These are phyloP conservation scores for Kryptolebias marmoratus DNA, from an alignment of 2,113 vertebrate genomes.

Conservation along the genomic window DNA sequence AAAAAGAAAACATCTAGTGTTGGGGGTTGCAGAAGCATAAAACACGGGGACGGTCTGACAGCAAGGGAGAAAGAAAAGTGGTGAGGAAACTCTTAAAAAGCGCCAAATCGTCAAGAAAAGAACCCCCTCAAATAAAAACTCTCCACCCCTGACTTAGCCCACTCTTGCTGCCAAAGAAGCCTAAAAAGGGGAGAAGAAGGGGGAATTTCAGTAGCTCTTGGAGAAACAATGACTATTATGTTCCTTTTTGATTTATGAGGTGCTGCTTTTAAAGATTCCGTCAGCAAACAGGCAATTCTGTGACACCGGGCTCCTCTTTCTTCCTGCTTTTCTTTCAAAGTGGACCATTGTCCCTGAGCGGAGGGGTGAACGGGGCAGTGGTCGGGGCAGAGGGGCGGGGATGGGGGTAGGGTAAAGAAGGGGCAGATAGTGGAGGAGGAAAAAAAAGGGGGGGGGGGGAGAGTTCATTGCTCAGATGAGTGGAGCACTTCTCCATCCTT, in stretches of 20 bases:
- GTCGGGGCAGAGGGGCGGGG: conserved; percentile 60
- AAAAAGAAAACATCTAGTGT: conserved; percentile 41
- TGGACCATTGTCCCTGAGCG: conserved; percentile 73
- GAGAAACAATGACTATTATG: conserved; percentile 82
- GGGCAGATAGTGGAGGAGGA: conserved; percentile 30
- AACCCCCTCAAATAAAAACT: conserved; percentile 49
- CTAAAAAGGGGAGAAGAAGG: conserved; percentile 27
- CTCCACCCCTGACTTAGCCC: conserved; percentile 63
- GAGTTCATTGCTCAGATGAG: conserved; percentile 51
- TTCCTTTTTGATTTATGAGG: conserved; percentile 85
- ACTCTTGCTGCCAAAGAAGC: conserved; percentile 35
- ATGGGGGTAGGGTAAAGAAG: conserved; percentile 30
- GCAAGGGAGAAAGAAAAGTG: conserved; percentile 49
- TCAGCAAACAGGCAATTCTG: conserved; percentile 80
- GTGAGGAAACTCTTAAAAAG: conserved; percentile 55
- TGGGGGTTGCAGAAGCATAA: conserved; percentile 57
- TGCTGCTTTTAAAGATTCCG: conserved; percentile 78
- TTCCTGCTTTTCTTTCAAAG: conserved; percentile 77
- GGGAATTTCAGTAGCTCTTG: conserved; percentile 67
- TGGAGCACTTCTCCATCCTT: conserved; percentile 56
- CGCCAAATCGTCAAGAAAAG: conserved; percentile 56
- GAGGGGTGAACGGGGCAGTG: conserved; percentile 71
- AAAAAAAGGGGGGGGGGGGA: conserved; percentile 27
- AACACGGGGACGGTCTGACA: conserved; percentile 56
- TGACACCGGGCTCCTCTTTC: conserved; percentile 73